These are phyloP conservation scores for Silurus lanzhouensis DNA, from an alignment of 2,797 vertebrate genomes.

Conservation along the genomic window DNA sequence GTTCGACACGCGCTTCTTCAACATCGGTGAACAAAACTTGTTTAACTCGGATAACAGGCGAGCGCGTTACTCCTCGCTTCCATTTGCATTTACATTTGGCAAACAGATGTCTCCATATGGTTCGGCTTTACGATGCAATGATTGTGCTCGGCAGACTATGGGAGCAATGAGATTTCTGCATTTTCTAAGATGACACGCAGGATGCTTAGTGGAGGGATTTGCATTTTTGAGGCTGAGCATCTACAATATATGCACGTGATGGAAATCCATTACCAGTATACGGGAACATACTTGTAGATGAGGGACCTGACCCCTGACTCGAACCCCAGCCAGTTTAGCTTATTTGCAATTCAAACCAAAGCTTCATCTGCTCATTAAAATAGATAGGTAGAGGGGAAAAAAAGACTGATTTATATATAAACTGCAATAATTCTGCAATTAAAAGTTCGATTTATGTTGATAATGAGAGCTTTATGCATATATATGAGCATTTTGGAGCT, in stretches of 20 bases:
- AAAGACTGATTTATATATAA: background rate
- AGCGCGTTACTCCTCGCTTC: background rate
- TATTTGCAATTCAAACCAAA: constrained; percentile 42
- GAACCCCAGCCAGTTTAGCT: constrained; percentile 45
- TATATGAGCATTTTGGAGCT: background rate
- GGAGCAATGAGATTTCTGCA: background rate
- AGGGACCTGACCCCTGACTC: constrained; percentile 44
- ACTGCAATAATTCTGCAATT: background rate
- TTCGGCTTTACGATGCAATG: background rate
- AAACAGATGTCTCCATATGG: constrained; percentile 9
- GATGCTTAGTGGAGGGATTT: constrained; percentile 7
- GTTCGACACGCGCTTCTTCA: background rate
- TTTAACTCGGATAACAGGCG: background rate
- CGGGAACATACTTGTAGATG: constrained; percentile 27
- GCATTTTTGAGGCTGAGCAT: constrained; percentile 12
- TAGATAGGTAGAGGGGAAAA: background rate
- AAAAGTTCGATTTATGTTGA: constrained; percentile 4
- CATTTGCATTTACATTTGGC: background rate
- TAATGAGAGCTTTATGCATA: background rate
- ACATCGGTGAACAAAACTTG: constrained; percentile 12
- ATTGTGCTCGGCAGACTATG: constrained; percentile 1
- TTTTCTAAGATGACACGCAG: background rate
- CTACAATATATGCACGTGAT: background rate
- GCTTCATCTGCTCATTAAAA: constrained; percentile 37
- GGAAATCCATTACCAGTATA: constrained; percentile 27